These are phyloP conservation scores for Pipra filicauda DNA, from an alignment of 2,113 vertebrate genomes.

Conservation along the genomic window DNA sequence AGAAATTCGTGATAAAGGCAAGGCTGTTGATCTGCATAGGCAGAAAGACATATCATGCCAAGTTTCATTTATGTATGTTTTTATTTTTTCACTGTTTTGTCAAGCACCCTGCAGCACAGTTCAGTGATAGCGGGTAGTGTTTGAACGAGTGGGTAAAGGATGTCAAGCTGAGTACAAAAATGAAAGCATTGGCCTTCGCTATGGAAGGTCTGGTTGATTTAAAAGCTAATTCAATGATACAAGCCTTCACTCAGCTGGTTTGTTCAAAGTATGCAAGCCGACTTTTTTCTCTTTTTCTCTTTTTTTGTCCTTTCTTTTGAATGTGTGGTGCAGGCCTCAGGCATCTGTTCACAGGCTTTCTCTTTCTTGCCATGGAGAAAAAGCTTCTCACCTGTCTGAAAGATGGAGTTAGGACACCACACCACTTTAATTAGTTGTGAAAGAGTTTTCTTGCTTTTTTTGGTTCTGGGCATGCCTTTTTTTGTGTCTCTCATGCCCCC, in stretches of 20 bases:
- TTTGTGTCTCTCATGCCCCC: neutral
- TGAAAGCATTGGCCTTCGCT: slow-evolving; percentile 20
- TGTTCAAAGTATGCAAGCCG: slow-evolving; percentile 19
- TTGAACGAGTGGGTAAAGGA: slow-evolving; percentile 50
- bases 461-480: neutral
- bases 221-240: slow-evolving; percentile 69
- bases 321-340: neutral
- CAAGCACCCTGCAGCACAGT: slow-evolving; percentile 57
- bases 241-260: slow-evolving; percentile 57
- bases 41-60: slow-evolving; percentile 17
- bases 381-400: slow-evolving; percentile 20
- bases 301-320: neutral
- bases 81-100: slow-evolving; percentile 43
- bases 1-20: neutral
- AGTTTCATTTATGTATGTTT: slow-evolving; percentile 24
- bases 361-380: neutral
- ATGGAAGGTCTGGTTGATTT: slow-evolving; percentile 41
- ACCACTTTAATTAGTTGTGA: slow-evolving; percentile 35
- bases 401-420: neutral
- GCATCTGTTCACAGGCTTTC: slow-evolving; percentile 19
- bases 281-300: neutral
- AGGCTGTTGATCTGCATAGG: slow-evolving; percentile 24
- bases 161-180: slow-evolving; percentile 55
- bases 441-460: neutral
- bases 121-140: slow-evolving; percentile 52